Conservation (phyloP, 2,113 vertebrate genomes). For the Entomyzon cyanotis region DNA sequence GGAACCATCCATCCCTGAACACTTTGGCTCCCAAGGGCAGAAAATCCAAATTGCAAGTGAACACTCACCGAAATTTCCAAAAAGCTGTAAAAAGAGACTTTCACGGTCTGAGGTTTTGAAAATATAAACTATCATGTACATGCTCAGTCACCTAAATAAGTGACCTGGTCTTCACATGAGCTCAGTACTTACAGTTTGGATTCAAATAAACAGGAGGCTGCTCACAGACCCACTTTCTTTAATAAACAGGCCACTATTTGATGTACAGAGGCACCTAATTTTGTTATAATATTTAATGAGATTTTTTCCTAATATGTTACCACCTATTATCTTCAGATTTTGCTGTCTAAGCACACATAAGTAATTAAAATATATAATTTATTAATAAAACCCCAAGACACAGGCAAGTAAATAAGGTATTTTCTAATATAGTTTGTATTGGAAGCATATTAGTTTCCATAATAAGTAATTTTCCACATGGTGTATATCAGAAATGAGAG, state of each 20-base stretch:
- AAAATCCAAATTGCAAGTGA: neutral
- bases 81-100: neutral
- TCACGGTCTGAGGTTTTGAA: neutral
- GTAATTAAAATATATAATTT: neutral
- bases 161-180: neutral
- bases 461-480: neutral
- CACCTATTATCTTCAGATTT: neutral
- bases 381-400: neutral
- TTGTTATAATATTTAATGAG: neutral
- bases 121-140: neutral
- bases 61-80: neutral
- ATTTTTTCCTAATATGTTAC: neutral
- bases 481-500: neutral
- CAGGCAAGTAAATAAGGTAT: neutral
- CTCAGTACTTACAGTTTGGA: neutral
- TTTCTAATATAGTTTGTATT: neutral
- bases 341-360: neutral
- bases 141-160: neutral
- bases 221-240: neutral
- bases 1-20: neutral
- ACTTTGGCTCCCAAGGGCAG: neutral
- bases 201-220: neutral
- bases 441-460: neutral
- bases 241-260: neutral
- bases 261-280: neutral